Conservation (phyloP, 2,888 invertebrate species). For the Diarsia brunnea region DNA sequence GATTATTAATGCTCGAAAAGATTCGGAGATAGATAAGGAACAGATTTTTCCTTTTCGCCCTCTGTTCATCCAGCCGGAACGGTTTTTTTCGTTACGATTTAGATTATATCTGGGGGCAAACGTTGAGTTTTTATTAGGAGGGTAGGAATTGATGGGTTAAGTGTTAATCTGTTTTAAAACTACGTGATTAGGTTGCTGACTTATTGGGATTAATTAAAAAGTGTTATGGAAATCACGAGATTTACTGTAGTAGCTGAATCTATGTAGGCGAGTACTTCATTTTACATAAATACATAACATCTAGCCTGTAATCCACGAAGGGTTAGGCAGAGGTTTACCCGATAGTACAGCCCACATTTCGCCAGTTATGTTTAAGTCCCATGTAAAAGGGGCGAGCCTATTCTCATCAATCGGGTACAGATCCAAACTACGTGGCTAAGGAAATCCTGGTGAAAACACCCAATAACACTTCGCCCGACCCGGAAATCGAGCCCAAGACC, state of each 20-base stretch:
- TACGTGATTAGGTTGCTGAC: too few species aligned
- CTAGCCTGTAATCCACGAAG: too few species aligned
- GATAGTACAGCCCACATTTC: too few species aligned
- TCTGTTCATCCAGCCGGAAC: conserved; percentile 36
- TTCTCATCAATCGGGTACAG: too few species aligned
- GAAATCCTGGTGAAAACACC: too few species aligned
- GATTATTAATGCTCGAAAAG: conserved; percentile 58
- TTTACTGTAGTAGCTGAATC: neutral
- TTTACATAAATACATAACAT: neutral
- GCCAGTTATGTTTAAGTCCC: too few species aligned
- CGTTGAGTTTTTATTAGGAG: conserved; percentile 24
- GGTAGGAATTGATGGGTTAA: neutral
- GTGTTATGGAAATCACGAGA: neutral
- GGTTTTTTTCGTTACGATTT: conserved; percentile 43
- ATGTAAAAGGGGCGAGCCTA: too few species aligned
- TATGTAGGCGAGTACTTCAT: neutral
- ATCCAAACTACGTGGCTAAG: too few species aligned
- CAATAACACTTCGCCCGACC: too few species aligned
- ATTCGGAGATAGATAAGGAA: conserved; percentile 45
- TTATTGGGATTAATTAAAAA: neutral
- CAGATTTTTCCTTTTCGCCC: conserved; percentile 48
- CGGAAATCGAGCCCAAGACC: too few species aligned
- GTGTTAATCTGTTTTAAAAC: conserved; percentile 16
- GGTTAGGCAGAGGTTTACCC: too few species aligned
- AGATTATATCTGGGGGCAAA: conserved; percentile 45